Percentiles rank a stretch among this genome's conserved stretches.
Evolutionary conservation across 2,113 vertebrate species (phyloP).

Genomic region (Electrona antarctica): DNA sequence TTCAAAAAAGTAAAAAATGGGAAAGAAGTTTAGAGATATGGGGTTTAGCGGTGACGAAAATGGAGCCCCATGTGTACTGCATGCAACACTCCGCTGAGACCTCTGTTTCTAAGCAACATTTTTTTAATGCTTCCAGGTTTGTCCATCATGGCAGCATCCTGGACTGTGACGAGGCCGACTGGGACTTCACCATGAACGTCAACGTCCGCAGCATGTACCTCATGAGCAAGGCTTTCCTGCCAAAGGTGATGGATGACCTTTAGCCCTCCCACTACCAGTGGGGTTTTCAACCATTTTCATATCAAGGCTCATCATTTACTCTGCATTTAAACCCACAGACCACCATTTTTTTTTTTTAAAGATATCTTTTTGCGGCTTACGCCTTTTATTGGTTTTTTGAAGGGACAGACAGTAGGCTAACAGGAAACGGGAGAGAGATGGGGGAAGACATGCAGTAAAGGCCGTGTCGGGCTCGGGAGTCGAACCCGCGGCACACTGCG

Average conservation of each 20-base stretch:
- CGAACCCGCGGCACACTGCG: too few species aligned
- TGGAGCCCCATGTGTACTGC: background rate
- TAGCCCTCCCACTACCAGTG: slow-evolving; percentile 16
- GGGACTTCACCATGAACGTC: slow-evolving; percentile 93
- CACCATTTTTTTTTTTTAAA: too few species aligned
- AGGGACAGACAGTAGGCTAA: too few species aligned
- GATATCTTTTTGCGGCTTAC: too few species aligned
- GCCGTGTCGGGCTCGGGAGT: too few species aligned
- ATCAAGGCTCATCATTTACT: too few species aligned
- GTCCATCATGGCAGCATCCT: slow-evolving; percentile 92
- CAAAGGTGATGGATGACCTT: slow-evolving; percentile 80
- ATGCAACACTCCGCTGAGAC: background rate
- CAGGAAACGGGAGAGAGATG: too few species aligned
- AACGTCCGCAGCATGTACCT: slow-evolving; percentile 95
- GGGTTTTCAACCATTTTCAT: too few species aligned
- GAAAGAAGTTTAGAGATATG: background rate
- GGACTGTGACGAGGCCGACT: slow-evolving; percentile 90
- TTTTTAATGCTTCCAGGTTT: slow-evolving; percentile 74
- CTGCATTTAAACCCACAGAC: too few species aligned
- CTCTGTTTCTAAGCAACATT: background rate
- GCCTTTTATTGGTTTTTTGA: too few species aligned
- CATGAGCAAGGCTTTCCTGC: slow-evolving; percentile 92
- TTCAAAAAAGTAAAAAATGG: too few species aligned
- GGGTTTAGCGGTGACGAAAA: background rate
- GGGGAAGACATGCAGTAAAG: too few species aligned